These are phyloP conservation scores for Megathymus violae DNA, from an alignment of 1,140 invertebrate species.

Conservation along the genomic window DNA sequence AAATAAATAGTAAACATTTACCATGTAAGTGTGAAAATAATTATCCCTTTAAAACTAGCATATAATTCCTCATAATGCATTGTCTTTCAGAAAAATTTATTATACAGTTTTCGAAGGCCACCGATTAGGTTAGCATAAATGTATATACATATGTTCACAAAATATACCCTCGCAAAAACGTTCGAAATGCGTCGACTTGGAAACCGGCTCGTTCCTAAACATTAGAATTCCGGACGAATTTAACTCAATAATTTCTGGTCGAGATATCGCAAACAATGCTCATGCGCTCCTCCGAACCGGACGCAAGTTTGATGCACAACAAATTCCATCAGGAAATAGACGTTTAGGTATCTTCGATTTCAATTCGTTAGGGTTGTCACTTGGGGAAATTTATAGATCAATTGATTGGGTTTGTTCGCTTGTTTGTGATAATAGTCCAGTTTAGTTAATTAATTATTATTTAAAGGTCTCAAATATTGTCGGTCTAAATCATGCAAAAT, in stretches of 20 bases:
- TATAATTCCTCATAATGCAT: too few relatives aligned
- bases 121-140: too few relatives aligned
- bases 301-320: constrained; percentile 46
- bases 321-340: constrained; percentile 54
- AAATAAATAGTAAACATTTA: too few relatives aligned
- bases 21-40: too few relatives aligned
- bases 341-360: constrained; percentile 7
- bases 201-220: not conserved
- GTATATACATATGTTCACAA: too few relatives aligned
- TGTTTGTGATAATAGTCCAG: not conserved
- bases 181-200: not conserved
- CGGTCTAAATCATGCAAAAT: too few relatives aligned
- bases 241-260: constrained; percentile 62
- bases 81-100: too few relatives aligned
- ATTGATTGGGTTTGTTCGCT: not conserved
- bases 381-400: not conserved
- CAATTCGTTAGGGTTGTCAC: constrained; percentile 16
- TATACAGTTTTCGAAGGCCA: too few relatives aligned
- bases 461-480: too few relatives aligned
- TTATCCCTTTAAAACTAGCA: too few relatives aligned
- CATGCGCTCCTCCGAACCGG: constrained; percentile 36
- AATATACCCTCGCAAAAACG: too few relatives aligned
- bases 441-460: too few relatives aligned
- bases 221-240: constrained; percentile 46
- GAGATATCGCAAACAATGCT: constrained; percentile 60